Evolutionary conservation across 1,140 invertebrate genomes (phyloP).

Genomic region (Drosophila micromelanica): DNA sequence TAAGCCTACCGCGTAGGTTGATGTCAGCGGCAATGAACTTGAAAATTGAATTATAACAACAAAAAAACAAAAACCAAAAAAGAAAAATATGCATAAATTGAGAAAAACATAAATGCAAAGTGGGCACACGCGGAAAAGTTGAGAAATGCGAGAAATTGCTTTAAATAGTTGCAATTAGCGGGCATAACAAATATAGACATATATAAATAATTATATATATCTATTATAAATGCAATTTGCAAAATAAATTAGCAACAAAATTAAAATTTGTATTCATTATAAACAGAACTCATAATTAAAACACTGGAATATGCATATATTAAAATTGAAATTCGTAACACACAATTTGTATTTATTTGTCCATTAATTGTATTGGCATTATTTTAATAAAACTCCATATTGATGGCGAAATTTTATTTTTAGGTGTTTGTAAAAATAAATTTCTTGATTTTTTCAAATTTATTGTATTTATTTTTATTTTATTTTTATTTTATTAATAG

Average conservation of each 20-base stretch:
- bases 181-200: background rate
- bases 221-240: background rate
- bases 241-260: background rate
- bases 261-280: background rate
- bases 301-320: no score
- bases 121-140: conserved; percentile 27
- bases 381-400: no score
- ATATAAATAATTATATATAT: background rate
- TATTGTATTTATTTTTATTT: background rate
- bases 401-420: no score
- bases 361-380: no score
- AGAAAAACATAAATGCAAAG: conserved; percentile 5
- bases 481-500: background rate
- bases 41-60: conserved; percentile 60
- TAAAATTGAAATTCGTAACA: no score
- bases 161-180: conserved; percentile 27
- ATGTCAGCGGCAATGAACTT: conserved; percentile 65
- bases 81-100: conserved; percentile 1
- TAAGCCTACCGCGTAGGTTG: conserved; percentile 18
- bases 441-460: no score
- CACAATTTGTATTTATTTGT: background rate
- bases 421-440: no score
- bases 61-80: background rate
- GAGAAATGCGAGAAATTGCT: conserved; percentile 6
- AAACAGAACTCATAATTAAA: no score